Evolutionary conservation across 2,113 vertebrate genomes (phyloP).

Genomic region (Mormyrus lacerda): DNA sequence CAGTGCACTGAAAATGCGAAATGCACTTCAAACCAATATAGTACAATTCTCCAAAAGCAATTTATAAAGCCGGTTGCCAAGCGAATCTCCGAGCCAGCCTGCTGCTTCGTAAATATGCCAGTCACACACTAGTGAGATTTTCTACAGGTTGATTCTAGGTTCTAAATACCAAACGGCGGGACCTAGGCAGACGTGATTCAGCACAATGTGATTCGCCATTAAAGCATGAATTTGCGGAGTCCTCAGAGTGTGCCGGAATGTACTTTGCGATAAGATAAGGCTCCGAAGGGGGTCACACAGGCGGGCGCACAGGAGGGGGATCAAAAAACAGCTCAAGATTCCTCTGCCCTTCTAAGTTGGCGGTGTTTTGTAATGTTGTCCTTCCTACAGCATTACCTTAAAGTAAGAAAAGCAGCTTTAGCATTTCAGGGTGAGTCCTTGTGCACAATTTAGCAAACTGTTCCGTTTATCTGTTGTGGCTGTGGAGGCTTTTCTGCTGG

Average conservation of each 20-base stretch:
- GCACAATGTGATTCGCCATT: neutral
- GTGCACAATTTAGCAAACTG: neutral
- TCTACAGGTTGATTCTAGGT: neutral
- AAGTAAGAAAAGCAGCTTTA: neutral
- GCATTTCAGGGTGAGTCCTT: neutral
- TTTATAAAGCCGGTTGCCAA: neutral
- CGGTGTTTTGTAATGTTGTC: neutral
- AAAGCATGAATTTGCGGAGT: neutral
- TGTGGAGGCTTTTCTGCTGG: neutral
- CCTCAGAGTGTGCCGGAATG: neutral
- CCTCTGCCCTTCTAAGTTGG: neutral
- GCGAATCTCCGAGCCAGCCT: neutral
- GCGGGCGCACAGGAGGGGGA: neutral
- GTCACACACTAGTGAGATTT: neutral
- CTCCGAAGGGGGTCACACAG: neutral
- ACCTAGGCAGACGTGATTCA: neutral
- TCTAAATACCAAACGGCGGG: neutral
- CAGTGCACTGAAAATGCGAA: neutral
- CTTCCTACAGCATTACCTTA: neutral
- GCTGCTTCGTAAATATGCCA: neutral
- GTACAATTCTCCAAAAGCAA: neutral
- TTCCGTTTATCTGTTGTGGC: constrained; percentile 2
- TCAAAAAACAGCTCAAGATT: neutral
- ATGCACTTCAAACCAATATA: neutral
- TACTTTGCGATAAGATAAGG: neutral